Evolutionary conservation across 1,140 invertebrate genomes (phyloP), one percentile per base, ranked within the genome.

Genomic region (Gryllus bimaculatus): DNA sequence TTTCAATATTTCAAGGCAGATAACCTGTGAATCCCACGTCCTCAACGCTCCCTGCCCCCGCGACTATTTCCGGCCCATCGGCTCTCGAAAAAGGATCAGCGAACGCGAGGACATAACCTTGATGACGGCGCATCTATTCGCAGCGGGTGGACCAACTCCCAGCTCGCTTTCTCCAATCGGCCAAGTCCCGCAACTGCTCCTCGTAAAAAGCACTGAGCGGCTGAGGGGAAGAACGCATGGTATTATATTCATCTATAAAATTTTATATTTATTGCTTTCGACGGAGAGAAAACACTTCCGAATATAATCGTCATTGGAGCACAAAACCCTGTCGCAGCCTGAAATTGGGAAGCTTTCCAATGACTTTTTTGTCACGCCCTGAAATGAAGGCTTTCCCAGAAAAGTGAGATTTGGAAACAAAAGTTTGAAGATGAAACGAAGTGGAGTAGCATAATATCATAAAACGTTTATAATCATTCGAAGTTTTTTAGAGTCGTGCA

Each of bases 211-310:
- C 54, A 66, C 10, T 10, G 54, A 66, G 54, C 18, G 18, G 18
- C 1, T 13, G 18, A 66, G 54, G 18, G 18, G 10, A 66, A 18
- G 54, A 66, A 66, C 54, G 54, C 54, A 66, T 66, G 54, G 54
- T 66, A 66, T 66, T 66, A 66, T 66, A 66, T 66, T 66, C 54
- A 66, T 66, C 54, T 18, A 66, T 66, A 66, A 66, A 66, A 66
- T 66, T 66, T 66, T 66, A 66, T 66, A 66, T 66, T 66, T 66
- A 66, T 66, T 66, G 54, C 54, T 66, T 18, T 18, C 10, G 54
- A 66, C 54, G 10, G 15, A 15, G 49, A 18, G 7, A 18, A 66
- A 66, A 66, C 54, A 66, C 49, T 54, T 54, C 49, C 49, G 49
- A 8, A 54, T 54, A 54, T 54, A 54, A 54, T 54, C 49, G 49